Evolutionary conservation across 2,888 invertebrate species (phyloP), one percentile per base, ranked within the genome.

Genomic region (Odiellus spinosus): DNA sequence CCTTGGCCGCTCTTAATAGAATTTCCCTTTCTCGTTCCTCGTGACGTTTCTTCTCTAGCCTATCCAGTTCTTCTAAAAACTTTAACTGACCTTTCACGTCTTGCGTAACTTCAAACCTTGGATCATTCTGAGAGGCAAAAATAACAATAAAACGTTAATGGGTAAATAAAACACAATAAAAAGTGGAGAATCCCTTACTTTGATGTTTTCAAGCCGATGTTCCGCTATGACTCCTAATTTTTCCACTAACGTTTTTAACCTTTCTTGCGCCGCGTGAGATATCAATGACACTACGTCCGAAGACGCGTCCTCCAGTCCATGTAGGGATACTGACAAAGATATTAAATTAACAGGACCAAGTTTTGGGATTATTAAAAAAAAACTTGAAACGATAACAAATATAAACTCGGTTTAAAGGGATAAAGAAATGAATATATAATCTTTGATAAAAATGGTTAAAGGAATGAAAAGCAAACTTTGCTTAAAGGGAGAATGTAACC

Each of bases 21-120:
- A 91, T 79, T 67, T 96, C 96, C 51, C 95, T 75, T 64, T 98
- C 96, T 47, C 85, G 78, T 64, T 95, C 96, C 63, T 95, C 93
- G 55, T 93, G 86, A 48, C 87, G 73, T 65, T 90, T 90, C 63
- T 87, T 79, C 67, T 95, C 95, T 46, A 88, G 78, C 60, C 82
- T 78, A 66, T 96, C 96, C 49, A 98, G 68, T 66, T 98, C 95
- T 69, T 96, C 96, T 46, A 98, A 71, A 69, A 96, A 96, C 68
- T 91, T 90, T 46, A 96, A 73, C 70, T 96, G 95, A n/a, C 78
- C 77, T 61, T 83, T 80, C 12, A 85, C 82, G 66, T 91, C 90
- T 64, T 82, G 81, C n/a, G 80, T 78, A 44, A 80, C 74, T 70
- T 91, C 91, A 65, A 90, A 95, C 50, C 82, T 76, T 45, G 79